These are phyloP conservation scores for Urocolius indicus DNA, from an alignment of 2,113 vertebrate species.

Conservation along the genomic window DNA sequence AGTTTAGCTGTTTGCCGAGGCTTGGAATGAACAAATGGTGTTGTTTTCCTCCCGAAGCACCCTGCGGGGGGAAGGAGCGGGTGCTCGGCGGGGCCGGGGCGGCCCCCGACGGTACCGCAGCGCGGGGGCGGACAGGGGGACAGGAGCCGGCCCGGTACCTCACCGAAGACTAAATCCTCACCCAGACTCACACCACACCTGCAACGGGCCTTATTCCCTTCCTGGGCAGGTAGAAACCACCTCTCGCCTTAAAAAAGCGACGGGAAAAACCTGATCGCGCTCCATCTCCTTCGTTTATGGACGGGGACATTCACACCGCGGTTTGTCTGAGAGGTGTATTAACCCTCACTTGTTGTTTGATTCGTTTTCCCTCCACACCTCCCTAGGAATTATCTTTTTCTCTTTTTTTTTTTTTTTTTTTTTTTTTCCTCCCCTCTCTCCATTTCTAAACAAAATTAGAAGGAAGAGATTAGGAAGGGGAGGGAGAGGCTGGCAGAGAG, in stretches of 20 bases:
- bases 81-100: neutral
- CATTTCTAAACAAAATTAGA: neutral
- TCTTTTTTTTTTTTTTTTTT: neutral
- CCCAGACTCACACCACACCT: neutral
- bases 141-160: neutral
- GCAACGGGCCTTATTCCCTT: neutral
- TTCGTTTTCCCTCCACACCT: constrained; percentile 1
- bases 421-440: too few relatives aligned
- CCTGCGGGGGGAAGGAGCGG: neutral
- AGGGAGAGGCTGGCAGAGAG: neutral
- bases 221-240: neutral
- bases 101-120: neutral
- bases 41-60: constrained; percentile 25
- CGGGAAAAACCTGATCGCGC: neutral
- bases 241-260: neutral
- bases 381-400: neutral
- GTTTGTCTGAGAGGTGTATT: neutral
- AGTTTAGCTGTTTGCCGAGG: constrained; percentile 73
- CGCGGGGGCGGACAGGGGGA: neutral
- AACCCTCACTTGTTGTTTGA: neutral
- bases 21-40: constrained; percentile 61
- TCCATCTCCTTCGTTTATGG: neutral
- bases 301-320: neutral
- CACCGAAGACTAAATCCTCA: neutral
- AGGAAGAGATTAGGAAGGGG: constrained; percentile 30